Base-by-base conservation (phyloP, 2,888 invertebrate genomes). In the Hedychridium roseum region DNA sequence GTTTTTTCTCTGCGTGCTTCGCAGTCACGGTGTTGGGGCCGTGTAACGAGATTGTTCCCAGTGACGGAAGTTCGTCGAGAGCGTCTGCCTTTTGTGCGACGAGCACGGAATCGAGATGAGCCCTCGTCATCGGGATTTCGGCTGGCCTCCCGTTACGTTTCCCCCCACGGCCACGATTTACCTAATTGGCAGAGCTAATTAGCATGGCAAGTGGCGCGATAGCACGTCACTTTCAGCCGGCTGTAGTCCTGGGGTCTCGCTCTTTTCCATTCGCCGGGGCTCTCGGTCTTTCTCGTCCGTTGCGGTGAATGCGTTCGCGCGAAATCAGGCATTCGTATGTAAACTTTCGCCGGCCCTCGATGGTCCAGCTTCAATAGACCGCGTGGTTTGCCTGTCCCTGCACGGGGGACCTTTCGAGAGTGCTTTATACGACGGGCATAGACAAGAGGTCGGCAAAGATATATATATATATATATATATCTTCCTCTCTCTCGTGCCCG, bases 281-380 rank as follows among this genome's bases (percentile, higher is more conserved):
- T 52, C 54, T 44, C 50, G 41, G 30, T 46, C 44, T 40, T 43
- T 50, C 9, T 20, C 17, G 16, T 17, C 28, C 16, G 15, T 15
- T 21, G 39, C 35, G 49, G 40, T 2, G 15, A 6, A 40, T 34
- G 43, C 50, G 46, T 56, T 58, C 55, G 54, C 54, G 42, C 41
- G 48, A 70, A 71, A 72, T 72, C 62, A 63, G 66, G 49, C 73
- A 74, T 74, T 74, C 67, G 71, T 70, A 74, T 74, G 74, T 74
- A 73, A 74, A 74, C 73, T 73, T 70, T 49, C 46, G 64, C 26
- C 45, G 43, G 17, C 32, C 30, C 45, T 34, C 60, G 56, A 56
- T 49, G 46, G 50, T 50, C 48, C 54, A 21, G 45, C 41, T 42
- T n/a, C n/a, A n/a, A n/a, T n/a, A n/a, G n/a, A n/a, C n/a, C n/a